These are phyloP conservation scores for Hirudo medicinalis DNA, from an alignment of 1,140 invertebrate genomes.

Conservation along the genomic window DNA sequence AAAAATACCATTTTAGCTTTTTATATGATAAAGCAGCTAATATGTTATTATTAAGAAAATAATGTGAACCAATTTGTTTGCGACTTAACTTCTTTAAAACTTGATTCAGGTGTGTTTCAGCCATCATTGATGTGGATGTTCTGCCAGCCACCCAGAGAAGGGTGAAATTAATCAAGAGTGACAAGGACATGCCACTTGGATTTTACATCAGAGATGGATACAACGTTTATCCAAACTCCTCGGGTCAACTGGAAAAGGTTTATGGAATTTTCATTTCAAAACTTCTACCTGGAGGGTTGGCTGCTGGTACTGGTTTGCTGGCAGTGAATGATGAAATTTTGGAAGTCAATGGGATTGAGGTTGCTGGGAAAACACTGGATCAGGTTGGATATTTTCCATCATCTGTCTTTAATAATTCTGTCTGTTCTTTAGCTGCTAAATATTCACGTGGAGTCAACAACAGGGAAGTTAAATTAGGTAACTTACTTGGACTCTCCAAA, in stretches of 20 bases:
- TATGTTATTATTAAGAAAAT: background rate
- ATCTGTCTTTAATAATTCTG: background rate
- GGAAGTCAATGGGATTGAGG: slow-evolving; percentile 99
- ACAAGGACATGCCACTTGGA: slow-evolving; percentile 86
- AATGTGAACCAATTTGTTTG: background rate
- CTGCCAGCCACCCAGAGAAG: slow-evolving; percentile 91
- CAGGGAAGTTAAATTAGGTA: too few relatives aligned
- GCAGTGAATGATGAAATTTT: slow-evolving; percentile 97
- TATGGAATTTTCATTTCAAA: slow-evolving; percentile 79
- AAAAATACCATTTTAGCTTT: too few relatives aligned
- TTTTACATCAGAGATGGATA: slow-evolving; percentile 76
- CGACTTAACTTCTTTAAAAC: background rate
- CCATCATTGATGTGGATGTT: slow-evolving; percentile 98
- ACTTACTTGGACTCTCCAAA: too few relatives aligned
- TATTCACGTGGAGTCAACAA: too few relatives aligned
- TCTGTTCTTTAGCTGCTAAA: too few relatives aligned
- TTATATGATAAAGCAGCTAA: too few relatives aligned
- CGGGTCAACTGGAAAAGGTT: slow-evolving; percentile 50
- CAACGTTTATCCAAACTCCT: slow-evolving; percentile 64
- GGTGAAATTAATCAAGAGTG: slow-evolving; percentile 89
- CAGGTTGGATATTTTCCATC: slow-evolving; percentile 46
- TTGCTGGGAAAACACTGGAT: slow-evolving; percentile 59
- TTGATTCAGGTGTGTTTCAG: slow-evolving; percentile 36
- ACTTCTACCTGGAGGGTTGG: slow-evolving; percentile 51
- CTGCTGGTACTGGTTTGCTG: slow-evolving; percentile 84